phyloP scores from a whole-genome alignment of 1,140 invertebrate species.

The Dinoponera quadriceps region DNA sequence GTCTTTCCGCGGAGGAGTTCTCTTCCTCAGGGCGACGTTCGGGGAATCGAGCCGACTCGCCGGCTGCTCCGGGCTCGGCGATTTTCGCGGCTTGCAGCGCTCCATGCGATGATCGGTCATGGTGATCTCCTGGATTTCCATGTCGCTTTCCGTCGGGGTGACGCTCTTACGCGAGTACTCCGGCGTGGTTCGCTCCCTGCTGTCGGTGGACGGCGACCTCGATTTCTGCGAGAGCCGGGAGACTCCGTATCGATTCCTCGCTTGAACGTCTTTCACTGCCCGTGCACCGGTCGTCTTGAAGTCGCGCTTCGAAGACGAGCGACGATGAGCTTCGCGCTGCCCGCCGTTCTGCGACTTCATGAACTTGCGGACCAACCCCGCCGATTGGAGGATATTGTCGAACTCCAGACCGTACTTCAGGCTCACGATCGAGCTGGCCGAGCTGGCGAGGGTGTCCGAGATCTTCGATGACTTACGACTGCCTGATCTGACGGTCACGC shows the following conservation, averaged over 20 bases:
- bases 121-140: conserved; percentile 57
- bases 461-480: conserved; percentile 31
- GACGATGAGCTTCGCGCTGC: background rate
- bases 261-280: background rate
- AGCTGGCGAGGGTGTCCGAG: conserved; percentile 8
- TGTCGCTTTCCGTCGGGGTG: conserved; percentile 47
- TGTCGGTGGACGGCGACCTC: background rate
- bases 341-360: conserved; percentile 35
- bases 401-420: conserved; percentile 5
- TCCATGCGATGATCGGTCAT: conserved; percentile 60
- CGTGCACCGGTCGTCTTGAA: background rate
- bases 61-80: background rate
- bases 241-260: background rate
- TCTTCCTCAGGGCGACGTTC: background rate
- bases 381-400: conserved; percentile 49
- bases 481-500: background rate
- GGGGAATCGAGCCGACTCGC: conserved; percentile 10
- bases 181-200: background rate
- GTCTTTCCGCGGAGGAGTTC: background rate
- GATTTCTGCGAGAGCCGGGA: background rate
- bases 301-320: conserved; percentile 11
- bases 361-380: conserved; percentile 52
- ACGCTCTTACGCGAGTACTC: conserved; percentile 33
- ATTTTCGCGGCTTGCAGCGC: background rate
- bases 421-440: conserved; percentile 5